phyloP scores from a whole-genome alignment of 2,888 invertebrate genomes.

The Idaea straminata region DNA sequence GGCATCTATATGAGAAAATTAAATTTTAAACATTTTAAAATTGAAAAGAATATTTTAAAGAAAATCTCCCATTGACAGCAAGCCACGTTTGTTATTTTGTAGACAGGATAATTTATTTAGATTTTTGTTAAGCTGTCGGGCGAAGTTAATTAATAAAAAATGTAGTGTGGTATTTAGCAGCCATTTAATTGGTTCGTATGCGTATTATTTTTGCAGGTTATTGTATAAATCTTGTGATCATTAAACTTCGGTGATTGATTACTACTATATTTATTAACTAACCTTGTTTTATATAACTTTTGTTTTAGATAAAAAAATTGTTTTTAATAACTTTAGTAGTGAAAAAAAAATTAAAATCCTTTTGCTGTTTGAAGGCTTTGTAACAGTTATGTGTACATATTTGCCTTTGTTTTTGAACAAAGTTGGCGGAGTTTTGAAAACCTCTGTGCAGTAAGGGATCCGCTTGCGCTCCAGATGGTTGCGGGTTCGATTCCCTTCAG shows the following conservation, averaged over 20 bases:
- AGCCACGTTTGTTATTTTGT: background rate
- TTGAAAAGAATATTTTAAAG: background rate
- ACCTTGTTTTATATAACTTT: too few species aligned
- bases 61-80: background rate
- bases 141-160: background rate
- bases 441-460: too few species aligned
- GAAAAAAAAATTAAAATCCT: background rate
- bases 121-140: background rate
- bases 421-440: too few species aligned
- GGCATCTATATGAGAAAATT: too few species aligned
- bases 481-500: too few species aligned
- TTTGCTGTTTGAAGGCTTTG: background rate
- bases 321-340: too few species aligned
- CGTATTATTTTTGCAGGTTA: background rate
- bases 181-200: background rate
- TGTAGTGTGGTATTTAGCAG: background rate
- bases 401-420: background rate
- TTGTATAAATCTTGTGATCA: background rate
- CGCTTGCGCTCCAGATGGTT: too few species aligned
- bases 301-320: too few species aligned
- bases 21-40: too few species aligned
- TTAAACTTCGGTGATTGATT: background rate
- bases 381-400: background rate
- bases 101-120: background rate
- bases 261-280: background rate